Evolutionary conservation across 2,797 vertebrate genomes (phyloP).

Genomic region (Artibeus jamaicensis): DNA sequence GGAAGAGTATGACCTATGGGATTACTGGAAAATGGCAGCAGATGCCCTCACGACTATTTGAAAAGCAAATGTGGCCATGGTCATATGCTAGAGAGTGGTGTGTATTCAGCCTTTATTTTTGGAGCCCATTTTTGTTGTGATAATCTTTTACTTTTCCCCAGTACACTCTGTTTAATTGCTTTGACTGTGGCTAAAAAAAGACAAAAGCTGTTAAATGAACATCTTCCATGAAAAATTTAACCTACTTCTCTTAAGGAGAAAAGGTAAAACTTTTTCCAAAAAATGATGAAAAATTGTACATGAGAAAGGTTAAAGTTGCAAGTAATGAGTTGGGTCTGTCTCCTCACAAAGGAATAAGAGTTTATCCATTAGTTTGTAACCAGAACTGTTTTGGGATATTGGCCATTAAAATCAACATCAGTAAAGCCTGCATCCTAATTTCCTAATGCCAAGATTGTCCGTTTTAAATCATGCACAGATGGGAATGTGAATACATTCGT

Average conservation of each 20-base stretch:
- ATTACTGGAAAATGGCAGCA: constrained; percentile 48
- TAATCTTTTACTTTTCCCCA: background rate
- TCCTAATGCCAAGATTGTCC: constrained; percentile 44
- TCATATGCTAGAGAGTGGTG: background rate
- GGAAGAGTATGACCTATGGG: constrained; percentile 27
- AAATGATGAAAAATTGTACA: background rate
- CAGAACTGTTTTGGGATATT: constrained; percentile 53
- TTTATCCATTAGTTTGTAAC: constrained; percentile 46
- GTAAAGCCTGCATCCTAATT: constrained; percentile 35
- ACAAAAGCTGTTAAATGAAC: constrained; percentile 22
- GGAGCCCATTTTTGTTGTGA: background rate
- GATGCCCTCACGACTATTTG: constrained; percentile 41
- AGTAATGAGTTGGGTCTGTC: constrained; percentile 18
- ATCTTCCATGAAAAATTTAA: constrained; percentile 1
- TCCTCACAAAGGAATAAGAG: constrained; percentile 38
- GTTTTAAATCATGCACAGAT: constrained; percentile 47
- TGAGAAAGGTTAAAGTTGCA: constrained; percentile 25
- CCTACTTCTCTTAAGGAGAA: background rate
- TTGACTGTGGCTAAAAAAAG: background rate
- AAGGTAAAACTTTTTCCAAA: background rate
- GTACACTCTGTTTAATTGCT: constrained; percentile 9
- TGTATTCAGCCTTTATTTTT: constrained; percentile 20
- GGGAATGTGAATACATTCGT: background rate
- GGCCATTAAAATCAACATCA: constrained; percentile 47
- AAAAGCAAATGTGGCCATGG: constrained; percentile 45